phyloP scores from a whole-genome alignment of 92 coral and sea anemone genomes.

The Galaxea fascicularis region DNA sequence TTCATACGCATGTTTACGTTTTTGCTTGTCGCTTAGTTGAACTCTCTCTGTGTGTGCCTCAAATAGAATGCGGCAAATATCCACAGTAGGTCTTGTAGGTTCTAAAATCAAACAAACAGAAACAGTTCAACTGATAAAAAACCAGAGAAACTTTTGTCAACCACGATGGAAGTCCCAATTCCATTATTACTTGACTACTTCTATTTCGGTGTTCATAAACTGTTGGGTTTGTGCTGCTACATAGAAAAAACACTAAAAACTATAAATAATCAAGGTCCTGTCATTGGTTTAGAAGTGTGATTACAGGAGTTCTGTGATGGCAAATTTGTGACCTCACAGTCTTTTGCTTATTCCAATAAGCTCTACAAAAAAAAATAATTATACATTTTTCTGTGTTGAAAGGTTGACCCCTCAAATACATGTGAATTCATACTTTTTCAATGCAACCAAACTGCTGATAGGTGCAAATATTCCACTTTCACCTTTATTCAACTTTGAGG shows the following conservation, averaged over 20 bases:
- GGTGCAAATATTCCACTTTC: conserved; percentile 46
- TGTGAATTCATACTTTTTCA: conserved; percentile 25
- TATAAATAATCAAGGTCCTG: conserved; percentile 24
- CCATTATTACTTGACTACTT: conserved; percentile 22
- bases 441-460: conserved; percentile 34
- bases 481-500: conserved; percentile 73
- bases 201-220: conserved; percentile 30
- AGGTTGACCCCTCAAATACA: conserved; percentile 31
- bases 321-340: conserved; percentile 30
- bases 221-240: conserved; percentile 32
- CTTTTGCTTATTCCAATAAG: conserved; percentile 24
- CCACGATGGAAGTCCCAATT: neutral
- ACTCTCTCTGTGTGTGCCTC: conserved; percentile 43
- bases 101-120: conserved; percentile 39
- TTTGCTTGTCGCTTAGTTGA: conserved; percentile 39
- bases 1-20: conserved; percentile 40
- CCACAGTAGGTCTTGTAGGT: conserved; percentile 31
- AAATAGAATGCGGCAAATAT: conserved; percentile 43
- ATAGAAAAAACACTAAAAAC: conserved; percentile 20
- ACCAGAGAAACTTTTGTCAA: conserved; percentile 28
- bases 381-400: conserved; percentile 24
- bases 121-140: conserved; percentile 30
- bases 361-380: conserved; percentile 12
- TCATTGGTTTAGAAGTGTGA: conserved; percentile 27
- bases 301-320: conserved; percentile 13